phyloP scores from a whole-genome alignment of 2,113 vertebrate species.

The Myotis yumanensis region DNA sequence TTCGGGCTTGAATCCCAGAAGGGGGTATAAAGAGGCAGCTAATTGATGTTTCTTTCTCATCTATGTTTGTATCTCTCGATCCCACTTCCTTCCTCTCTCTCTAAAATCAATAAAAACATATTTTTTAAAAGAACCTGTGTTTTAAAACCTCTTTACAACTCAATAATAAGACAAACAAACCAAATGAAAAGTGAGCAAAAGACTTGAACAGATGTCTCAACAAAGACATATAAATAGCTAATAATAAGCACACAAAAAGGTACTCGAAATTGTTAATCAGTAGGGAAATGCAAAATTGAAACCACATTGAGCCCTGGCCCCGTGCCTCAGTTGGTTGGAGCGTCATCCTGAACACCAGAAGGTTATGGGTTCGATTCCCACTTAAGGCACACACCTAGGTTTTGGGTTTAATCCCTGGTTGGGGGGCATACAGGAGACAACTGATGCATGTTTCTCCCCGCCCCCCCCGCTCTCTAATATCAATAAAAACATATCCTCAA shows the following conservation, averaged over 20 bases:
- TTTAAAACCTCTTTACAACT: conserved; percentile 30
- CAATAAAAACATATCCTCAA: neutral
- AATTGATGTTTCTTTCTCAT: too few relatives aligned
- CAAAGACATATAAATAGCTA: neutral
- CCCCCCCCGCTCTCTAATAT: neutral
- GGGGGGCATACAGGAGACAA: neutral
- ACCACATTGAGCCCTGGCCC: neutral
- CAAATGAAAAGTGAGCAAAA: conserved; percentile 11
- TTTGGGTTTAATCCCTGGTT: neutral
- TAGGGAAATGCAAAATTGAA: conserved; percentile 41
- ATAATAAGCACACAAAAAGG: conserved; percentile 10
- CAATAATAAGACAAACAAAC: neutral
- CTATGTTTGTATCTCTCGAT: too few relatives aligned
- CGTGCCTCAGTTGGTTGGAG: neutral
- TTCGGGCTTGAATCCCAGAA: too few relatives aligned
- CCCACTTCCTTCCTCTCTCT: too few relatives aligned
- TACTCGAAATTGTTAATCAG: neutral
- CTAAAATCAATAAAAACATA: too few relatives aligned
- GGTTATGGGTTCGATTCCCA: too few relatives aligned
- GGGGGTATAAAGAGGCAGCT: too few relatives aligned
- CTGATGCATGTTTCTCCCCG: neutral
- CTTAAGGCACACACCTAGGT: neutral
- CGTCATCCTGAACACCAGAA: too few relatives aligned
- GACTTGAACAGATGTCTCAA: neutral
- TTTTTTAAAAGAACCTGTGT: neutral